Base-by-base conservation (phyloP, 2,113 vertebrate species). In the Ailuropoda melanoleuca region DNA sequence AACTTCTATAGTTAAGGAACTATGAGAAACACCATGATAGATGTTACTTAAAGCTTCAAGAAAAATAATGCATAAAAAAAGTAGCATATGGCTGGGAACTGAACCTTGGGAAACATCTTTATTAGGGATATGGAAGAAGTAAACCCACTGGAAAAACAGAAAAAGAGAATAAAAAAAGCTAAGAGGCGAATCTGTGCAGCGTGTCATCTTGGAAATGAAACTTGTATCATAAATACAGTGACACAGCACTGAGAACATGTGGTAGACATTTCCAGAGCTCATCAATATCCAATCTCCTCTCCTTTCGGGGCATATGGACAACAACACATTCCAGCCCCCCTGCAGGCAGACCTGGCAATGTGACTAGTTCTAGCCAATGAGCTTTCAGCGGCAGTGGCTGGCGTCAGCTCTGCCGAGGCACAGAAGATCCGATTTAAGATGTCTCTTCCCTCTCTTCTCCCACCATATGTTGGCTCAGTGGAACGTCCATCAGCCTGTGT, bases 31-130 rank as follows among this genome's bases (percentile, higher is more conserved):
- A 72, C 26, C 4, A 9, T 56, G 19, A 82, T 34, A n/a, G 23
- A n/a, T 86, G 50, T 83, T 74, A 68, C 12, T 88, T 85, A 96
- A 68, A 93, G 78, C 62, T 87, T 50, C 29, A 91, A 77, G 82
- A 53, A 85, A 88, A 34, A 66, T 10, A 23, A 18, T 72, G 62
- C 74, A 34, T 72, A 66, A 91, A 46, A 92, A 89, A 82, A 70
- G 81, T 29, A 83, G 26, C 14, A 29, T 29, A 39, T n/a, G 34
- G 19, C 18, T 93, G 26, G 19, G 55, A 48, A 58, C 19, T 64
- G 26, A 89, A 82, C n/a, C 26, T 77, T 68, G 46, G 72, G 53
- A 85, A 90, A 93, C 12, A 77, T 31, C 29, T 18, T 72, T 37
- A 48, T 34, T 62, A 95, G 24, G 37, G 50, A 77, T 55, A 14